Evolutionary conservation across 2,888 invertebrate species (phyloP), one percentile per base, ranked within the genome.

Genomic region (Parnassius orleans): DNA sequence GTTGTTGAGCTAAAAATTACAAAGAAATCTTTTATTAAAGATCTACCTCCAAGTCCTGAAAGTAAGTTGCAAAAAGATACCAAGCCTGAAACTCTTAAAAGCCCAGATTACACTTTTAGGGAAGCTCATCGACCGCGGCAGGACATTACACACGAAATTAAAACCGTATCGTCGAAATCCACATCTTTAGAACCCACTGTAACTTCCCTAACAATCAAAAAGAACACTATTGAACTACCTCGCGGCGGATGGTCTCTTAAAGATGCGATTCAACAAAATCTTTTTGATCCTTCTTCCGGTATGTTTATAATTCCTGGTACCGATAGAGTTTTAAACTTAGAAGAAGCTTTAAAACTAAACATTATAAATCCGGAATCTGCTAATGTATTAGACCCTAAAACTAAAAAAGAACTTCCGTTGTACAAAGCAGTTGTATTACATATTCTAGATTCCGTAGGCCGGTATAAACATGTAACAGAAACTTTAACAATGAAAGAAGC

Each of bases 321-420:
- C 9, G 97, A 98, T 79, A 93, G 97, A 69, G 88, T 95, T 60
- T 94, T 97, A 53, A 95, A 96, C 65, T 95, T 98, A 70, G 95
- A 96, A 80, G 98, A 98, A 82, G 97, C 98, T 71, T 92, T 99
- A 52, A 95, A 95, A 73, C 92, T 97, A 65, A 95, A 96, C 77
- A 95, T 99, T 33, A 95, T 99, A 53, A 96, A 98, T 84, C 94
- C 96, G 14, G 92, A 95, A 67, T 98, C 98, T 0, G 97, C 96
- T 12, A 87, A 94, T 59, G 97, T 98, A 1, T 84, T 97, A 42
- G 97, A 98, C 81, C 95, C 96, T 1, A 93, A 92, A 69, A 94
- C 94, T 63, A 94, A 94, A 58, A 94, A 95, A 76, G 93, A 94
- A 78, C 83, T 96, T 15, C 91, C 95, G 3, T 81, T 98, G 12